These are phyloP conservation scores for Drosophila vallismaia DNA, from an alignment of 2,888 invertebrate genomes.

Conservation along the genomic window DNA sequence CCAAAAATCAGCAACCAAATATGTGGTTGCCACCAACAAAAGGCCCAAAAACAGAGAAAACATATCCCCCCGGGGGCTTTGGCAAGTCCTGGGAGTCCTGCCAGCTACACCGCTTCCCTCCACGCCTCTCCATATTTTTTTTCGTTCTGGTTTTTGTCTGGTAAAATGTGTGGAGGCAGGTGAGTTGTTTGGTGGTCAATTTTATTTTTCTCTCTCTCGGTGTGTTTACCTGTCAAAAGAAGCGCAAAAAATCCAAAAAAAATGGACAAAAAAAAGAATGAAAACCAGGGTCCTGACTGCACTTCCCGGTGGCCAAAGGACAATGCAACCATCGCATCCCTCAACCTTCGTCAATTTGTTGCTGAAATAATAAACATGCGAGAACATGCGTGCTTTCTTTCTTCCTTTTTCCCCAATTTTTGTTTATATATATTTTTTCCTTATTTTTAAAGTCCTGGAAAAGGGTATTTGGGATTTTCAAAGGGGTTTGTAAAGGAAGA, in stretches of 20 bases:
- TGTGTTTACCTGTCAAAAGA: slow-evolving; percentile 9
- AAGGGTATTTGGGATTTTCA: not conserved
- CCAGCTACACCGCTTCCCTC: not conserved
- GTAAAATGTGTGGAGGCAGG: slow-evolving; percentile 39
- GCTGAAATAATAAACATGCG: slow-evolving; percentile 46
- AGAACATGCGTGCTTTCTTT: slow-evolving; percentile 41
- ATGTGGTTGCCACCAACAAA: slow-evolving; percentile 74
- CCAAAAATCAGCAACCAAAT: slow-evolving; percentile 83
- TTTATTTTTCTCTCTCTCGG: slow-evolving; percentile 21
- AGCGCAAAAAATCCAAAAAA: not conserved
- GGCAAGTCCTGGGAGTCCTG: not conserved
- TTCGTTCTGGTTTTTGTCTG: not conserved
- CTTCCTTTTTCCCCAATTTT: not conserved
- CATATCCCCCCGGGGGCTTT: slow-evolving; percentile 20
- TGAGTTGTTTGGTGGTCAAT: slow-evolving; percentile 63
- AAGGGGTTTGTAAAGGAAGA: not conserved
- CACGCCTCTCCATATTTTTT: not conserved
- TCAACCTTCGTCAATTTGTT: slow-evolving; percentile 17
- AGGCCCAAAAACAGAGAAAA: slow-evolving; percentile 53
- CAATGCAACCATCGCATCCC: slow-evolving; percentile 30
- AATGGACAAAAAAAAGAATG: not conserved
- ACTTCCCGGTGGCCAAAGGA: slow-evolving; percentile 17
- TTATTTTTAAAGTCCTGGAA: slow-evolving; percentile 10
- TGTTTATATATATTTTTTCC: not conserved
- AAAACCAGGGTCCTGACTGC: slow-evolving; percentile 18